Evolutionary conservation across 1,140 invertebrate genomes (phyloP), one percentile per base, ranked within the genome.

Genomic region (Bathynomus jamesi): DNA sequence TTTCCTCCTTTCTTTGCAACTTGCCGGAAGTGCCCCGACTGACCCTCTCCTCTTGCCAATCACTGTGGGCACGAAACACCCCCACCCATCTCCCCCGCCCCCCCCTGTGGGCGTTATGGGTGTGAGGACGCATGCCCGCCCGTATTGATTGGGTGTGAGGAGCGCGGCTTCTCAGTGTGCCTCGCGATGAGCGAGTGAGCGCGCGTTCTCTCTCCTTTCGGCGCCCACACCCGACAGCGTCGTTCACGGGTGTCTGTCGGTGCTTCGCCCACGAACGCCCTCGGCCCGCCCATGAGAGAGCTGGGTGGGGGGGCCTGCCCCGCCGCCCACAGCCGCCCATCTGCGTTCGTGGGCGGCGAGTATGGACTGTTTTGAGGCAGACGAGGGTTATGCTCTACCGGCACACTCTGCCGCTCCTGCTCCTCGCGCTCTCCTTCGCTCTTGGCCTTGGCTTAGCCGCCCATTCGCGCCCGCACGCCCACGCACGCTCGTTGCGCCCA

Each of bases 311-410:
- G 40, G 40, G 40, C 40, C 40, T 17, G 40, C 40, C 40, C 40
- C 40, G 40, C 40, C 40, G 40, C 40, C 40, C 40, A 53, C 40
- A 17, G 40, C 40, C 40, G 40, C 40, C 40, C 40, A 53, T 53
- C 40, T 53, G 40, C 40, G 40, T 53, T 53, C 40, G 40, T 53
- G 40, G 40, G 40, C 40, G 40, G 40, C 40, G 40, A 53, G 40
- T 53, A 53, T 53, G 40, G 40, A 53, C 40, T 53, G 40, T 53
- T 53, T 53, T 53, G 40, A 53, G 40, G 40, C 40, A 53, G 40
- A 21, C 40, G 40, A 53, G 40, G 40, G 40, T 53, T 53, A 53
- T 53, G 40, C 40, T 53, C 40, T 53, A 21, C 40, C 40, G 40
- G 40, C 40, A 53, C 40, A 53, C 40, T 53, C 40, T 53, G 40